A percentile compares a stretch with the other conserved stretches of the same genome.
Evolutionary conservation across 2,113 vertebrate species (phyloP).

Genomic region (Oreochromis spilurus): DNA sequence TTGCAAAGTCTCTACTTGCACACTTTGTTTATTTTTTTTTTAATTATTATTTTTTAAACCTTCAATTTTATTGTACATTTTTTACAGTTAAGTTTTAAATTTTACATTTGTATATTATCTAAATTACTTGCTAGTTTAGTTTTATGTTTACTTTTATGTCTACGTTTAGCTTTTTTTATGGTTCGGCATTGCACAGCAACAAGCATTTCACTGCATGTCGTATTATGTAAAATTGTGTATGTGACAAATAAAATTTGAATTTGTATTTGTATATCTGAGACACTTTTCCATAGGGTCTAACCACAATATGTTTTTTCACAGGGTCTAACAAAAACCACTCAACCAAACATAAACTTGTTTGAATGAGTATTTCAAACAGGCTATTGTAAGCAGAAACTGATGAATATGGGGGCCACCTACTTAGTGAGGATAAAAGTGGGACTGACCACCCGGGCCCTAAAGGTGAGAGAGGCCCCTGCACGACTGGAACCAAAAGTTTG

Average conservation of each 20-base stretch:
- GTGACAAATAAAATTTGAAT: neutral
- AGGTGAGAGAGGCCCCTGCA: neutral
- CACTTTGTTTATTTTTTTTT: neutral
- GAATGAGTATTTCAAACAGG: neutral
- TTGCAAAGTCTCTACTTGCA: neutral
- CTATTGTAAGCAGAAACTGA: neutral
- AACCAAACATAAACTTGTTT: neutral
- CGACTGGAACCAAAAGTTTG: neutral
- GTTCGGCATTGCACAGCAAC: neutral
- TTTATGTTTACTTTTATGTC: neutral
- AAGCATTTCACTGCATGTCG: neutral
- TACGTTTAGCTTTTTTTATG: neutral
- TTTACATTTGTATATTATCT: neutral
- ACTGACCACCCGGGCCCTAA: neutral
- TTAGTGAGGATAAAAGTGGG: neutral
- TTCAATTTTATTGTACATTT: neutral
- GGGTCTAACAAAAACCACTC: neutral
- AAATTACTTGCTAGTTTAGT: neutral
- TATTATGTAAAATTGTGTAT: neutral
- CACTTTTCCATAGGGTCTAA: neutral
- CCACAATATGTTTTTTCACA: neutral
- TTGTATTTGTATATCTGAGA: neutral
- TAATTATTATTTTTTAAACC: neutral
- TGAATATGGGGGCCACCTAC: neutral
- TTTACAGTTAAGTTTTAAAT: neutral